Conservation (phyloP, 2,113 vertebrate species). For the Nycticorax nycticorax region DNA sequence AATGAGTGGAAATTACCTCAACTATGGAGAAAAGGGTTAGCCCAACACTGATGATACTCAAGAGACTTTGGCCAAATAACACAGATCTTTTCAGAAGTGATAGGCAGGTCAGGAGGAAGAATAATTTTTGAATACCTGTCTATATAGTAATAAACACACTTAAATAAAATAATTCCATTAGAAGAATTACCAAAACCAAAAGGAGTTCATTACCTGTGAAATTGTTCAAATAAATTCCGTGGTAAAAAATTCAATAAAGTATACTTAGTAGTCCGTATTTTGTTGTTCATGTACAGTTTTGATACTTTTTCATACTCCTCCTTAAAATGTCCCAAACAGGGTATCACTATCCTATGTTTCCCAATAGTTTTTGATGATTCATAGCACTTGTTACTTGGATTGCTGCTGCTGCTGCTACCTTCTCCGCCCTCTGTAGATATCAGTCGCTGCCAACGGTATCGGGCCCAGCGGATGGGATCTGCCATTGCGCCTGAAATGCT, state of each 20-base stretch:
- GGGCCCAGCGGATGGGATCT: slow-evolving; percentile 78
- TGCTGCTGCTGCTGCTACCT: slow-evolving; percentile 38
- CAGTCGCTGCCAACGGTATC: slow-evolving; percentile 75
- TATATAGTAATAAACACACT: background rate
- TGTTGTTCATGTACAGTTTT: slow-evolving; percentile 84
- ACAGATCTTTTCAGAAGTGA: background rate
- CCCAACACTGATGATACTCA: background rate
- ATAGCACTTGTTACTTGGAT: background rate
- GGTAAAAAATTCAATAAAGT: slow-evolving; percentile 90
- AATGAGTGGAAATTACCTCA: background rate
- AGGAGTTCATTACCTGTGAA: slow-evolving; percentile 85
- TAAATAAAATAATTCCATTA: background rate
- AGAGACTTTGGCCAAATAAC: background rate
- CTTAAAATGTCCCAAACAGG: slow-evolving; percentile 75
- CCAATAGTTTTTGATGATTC: slow-evolving; percentile 33
- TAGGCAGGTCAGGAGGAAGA: background rate
- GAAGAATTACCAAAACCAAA: background rate
- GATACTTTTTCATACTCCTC: slow-evolving; percentile 80
- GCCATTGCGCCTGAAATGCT: slow-evolving; percentile 52
- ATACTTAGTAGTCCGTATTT: slow-evolving; percentile 94
- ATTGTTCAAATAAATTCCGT: slow-evolving; percentile 95
- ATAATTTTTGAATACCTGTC: background rate
- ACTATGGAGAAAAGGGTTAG: background rate
- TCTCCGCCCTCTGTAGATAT: slow-evolving; percentile 19
- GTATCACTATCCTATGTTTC: slow-evolving; percentile 83